Conservation (phyloP, 2,797 vertebrate genomes). For the Gila robusta region DNA sequence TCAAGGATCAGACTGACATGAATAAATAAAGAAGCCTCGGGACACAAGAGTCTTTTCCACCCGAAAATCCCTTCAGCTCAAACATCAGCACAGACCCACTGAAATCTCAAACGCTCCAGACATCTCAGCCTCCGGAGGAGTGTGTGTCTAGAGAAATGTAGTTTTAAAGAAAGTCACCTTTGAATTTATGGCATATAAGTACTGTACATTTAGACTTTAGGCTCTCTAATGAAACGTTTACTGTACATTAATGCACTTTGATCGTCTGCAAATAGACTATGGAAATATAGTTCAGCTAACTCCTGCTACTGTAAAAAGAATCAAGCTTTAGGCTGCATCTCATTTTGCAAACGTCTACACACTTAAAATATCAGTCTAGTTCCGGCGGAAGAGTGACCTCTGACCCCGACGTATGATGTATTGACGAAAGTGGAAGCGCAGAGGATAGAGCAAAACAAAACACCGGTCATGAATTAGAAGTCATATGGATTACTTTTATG, state of each 20-base stretch:
- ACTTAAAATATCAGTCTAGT: not conserved
- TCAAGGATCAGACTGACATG: slow-evolving; percentile 59
- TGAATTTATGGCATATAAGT: not conserved
- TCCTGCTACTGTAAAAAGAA: not conserved
- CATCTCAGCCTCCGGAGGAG: slow-evolving; percentile 23
- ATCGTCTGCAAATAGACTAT: not conserved
- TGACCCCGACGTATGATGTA: no score
- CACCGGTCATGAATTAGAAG: no score
- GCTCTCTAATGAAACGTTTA: not conserved
- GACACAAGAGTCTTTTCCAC: slow-evolving; percentile 48
- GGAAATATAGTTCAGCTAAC: not conserved
- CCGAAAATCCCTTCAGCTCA: slow-evolving; percentile 42
- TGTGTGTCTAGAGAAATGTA: not conserved
- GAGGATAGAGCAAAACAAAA: no score
- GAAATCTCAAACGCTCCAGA: slow-evolving; percentile 32
- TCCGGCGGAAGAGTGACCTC: no score
- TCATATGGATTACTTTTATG: no score
- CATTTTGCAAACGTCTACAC: not conserved
- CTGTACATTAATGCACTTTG: not conserved
- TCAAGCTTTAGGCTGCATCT: not conserved
- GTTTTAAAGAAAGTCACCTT: slow-evolving; percentile 23
- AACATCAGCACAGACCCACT: slow-evolving; percentile 47
- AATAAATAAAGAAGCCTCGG: slow-evolving; percentile 60
- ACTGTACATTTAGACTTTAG: slow-evolving; percentile 5
- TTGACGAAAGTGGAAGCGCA: no score